Base-by-base conservation (phyloP, 2,113 vertebrate species). In the Sapajus apella region DNA sequence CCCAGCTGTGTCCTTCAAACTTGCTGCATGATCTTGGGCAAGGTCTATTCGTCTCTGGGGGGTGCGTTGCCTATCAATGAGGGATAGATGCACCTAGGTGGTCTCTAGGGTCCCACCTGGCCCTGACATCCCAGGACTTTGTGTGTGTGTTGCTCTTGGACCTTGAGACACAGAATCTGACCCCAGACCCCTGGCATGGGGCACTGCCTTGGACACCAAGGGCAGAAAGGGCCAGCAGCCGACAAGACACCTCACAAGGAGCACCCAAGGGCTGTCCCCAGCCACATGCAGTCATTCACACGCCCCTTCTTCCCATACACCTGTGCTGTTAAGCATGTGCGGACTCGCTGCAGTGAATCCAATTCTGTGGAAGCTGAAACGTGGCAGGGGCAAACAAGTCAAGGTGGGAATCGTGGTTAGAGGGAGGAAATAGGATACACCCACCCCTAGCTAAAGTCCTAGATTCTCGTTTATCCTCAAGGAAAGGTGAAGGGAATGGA, bases 211-310 rank as follows among this genome's bases (percentile, higher is more conserved):
- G 35, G 25, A 56, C 1, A 18, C 55, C 64, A 79, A 61, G 35
- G 14, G 2, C 70, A 70, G 23, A 27, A 18, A 17, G 47, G 13
- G 45, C 17, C 47, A 73, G 21, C 20, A 43, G 70, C 43, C 86
- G 75, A 43, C 21, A 35, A 10, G n/a, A 20, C 55, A 43, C 25
- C 82, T 75, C 58, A 56, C 6, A n/a, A 35, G 30, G 16, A 32
- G n/a, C 89, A 61, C 14, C 32, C 2, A 11, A 43, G 43, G 2
- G 21, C 2, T 52, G 45, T 77, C 52, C 70, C 20, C 77, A 30
- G 52, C n/a, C 27, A 66, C 35, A 37, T 0, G 0, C 14, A 32
- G 27, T 32, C 1, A 14, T 0, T 20, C n/a, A 2, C 0, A 25
- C 3, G 12, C 5, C 68, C 18, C 23, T 45, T 18, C 18, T 50